These are phyloP conservation scores for Malachius bipustulatus DNA, from an alignment of 2,888 invertebrate genomes.

Conservation along the genomic window DNA sequence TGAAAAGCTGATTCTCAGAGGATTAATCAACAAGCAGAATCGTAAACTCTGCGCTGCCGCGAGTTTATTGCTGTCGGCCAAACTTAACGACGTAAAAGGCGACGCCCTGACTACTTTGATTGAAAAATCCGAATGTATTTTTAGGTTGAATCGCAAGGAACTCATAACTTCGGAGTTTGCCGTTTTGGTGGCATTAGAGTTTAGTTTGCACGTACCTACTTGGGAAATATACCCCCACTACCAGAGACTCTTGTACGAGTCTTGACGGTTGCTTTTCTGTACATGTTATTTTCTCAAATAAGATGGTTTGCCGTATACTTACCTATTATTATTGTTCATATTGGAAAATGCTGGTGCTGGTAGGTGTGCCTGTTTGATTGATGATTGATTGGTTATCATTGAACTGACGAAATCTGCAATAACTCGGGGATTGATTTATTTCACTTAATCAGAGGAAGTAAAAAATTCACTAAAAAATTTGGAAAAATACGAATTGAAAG, in stretches of 20 bases:
- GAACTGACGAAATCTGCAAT: no score
- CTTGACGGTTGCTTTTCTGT: constrained; percentile 53
- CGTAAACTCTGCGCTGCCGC: constrained; percentile 93
- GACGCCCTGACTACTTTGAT: constrained; percentile 73
- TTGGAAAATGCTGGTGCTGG: no score
- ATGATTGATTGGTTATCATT: no score
- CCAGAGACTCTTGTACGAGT: constrained; percentile 85
- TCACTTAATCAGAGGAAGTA: no score
- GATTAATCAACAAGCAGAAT: constrained; percentile 88
- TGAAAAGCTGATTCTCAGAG: constrained; percentile 86
- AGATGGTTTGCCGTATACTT: constrained; percentile 1
- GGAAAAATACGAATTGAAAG: no score
- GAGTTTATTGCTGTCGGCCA: constrained; percentile 85
- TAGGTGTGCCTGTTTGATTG: no score
- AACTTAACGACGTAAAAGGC: constrained; percentile 94
- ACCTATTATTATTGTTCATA: no score
- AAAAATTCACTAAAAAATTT: no score
- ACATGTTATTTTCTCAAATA: no score
- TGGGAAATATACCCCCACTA: constrained; percentile 91
- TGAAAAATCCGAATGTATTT: constrained; percentile 86
- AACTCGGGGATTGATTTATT: no score
- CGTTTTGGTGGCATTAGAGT: constrained; percentile 87
- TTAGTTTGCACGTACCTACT: constrained; percentile 83
- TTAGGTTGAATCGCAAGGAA: constrained; percentile 83
- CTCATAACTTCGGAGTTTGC: constrained; percentile 87